These are phyloP conservation scores for Chloropsis cyanopogon DNA, from an alignment of 2,113 vertebrate species.

Conservation along the genomic window DNA sequence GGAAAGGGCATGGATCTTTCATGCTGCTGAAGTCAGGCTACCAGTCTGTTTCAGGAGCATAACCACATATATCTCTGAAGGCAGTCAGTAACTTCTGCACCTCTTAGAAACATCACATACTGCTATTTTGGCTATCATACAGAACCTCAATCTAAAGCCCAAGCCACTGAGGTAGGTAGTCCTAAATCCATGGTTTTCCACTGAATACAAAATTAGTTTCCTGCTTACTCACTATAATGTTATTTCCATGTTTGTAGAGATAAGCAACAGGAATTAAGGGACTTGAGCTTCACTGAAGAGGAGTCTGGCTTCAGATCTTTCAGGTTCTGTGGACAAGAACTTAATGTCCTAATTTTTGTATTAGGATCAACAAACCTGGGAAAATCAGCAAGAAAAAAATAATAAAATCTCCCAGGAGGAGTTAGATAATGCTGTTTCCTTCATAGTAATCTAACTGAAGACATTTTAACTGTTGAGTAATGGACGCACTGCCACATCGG, in stretches of 20 bases:
- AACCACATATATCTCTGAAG: background rate
- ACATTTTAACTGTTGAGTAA: background rate
- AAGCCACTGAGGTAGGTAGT: background rate
- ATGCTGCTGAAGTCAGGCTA: background rate
- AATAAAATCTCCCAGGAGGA: background rate
- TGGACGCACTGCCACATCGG: accelerated
- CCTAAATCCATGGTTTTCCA: background rate
- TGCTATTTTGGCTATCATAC: background rate
- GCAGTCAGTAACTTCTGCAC: background rate
- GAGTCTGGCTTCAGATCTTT: background rate
- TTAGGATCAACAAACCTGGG: background rate
- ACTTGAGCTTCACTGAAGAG: background rate
- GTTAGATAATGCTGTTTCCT: background rate
- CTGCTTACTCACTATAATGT: background rate
- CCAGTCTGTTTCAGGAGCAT: background rate
- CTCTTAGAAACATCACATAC: background rate
- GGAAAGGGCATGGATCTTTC: background rate
- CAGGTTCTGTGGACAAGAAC: background rate
- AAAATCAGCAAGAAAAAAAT: background rate
- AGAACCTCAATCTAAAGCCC: background rate
- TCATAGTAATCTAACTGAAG: background rate
- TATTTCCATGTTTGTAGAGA: background rate
- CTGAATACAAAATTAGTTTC: background rate
- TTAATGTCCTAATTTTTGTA: background rate
- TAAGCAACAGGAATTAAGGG: background rate